A percentile compares a stretch with the other conserved stretches of the same genome.
These are phyloP conservation scores for Drosophila formosana DNA, from an alignment of 2,888 invertebrate species.

Conservation along the genomic window DNA sequence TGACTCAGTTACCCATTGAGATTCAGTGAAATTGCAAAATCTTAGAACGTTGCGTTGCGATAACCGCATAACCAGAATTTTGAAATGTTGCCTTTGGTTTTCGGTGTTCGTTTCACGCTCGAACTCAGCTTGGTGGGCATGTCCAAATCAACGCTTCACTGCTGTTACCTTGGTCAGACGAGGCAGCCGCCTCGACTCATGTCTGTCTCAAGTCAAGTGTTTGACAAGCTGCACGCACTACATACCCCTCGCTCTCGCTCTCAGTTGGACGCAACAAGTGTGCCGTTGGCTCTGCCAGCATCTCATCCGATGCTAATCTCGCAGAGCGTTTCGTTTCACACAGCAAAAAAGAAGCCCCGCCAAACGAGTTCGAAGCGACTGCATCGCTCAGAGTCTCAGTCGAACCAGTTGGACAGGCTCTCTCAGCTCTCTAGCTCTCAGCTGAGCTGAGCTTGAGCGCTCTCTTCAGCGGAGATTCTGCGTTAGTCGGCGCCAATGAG, in stretches of 20 bases:
- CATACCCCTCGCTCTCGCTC: constrained; percentile 3
- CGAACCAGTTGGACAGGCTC: constrained; percentile 66
- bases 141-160: constrained; percentile 53
- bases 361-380: constrained; percentile 54
- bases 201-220: constrained; percentile 58
- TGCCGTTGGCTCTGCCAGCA: constrained; percentile 16
- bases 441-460: background rate
- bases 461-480: constrained; percentile 40
- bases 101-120: constrained; percentile 41
- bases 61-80: constrained; percentile 55
- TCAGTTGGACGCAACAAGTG: constrained; percentile 40
- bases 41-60: constrained; percentile 44
- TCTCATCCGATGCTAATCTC: constrained; percentile 42
- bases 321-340: constrained; percentile 44
- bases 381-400: constrained; percentile 30
- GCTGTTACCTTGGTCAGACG: constrained; percentile 63
- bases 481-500: constrained; percentile 65
- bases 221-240: constrained; percentile 59
- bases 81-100: constrained; percentile 33
- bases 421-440: constrained; percentile 18
- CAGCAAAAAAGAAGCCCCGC: constrained; percentile 41
- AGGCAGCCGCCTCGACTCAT: constrained; percentile 34
- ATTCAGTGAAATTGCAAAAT: constrained; percentile 53
- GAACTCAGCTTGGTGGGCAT: constrained; percentile 40
- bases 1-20: constrained; percentile 14